These are phyloP conservation scores for Seriola rivoliana DNA, from an alignment of 2,113 vertebrate genomes.

Conservation along the genomic window DNA sequence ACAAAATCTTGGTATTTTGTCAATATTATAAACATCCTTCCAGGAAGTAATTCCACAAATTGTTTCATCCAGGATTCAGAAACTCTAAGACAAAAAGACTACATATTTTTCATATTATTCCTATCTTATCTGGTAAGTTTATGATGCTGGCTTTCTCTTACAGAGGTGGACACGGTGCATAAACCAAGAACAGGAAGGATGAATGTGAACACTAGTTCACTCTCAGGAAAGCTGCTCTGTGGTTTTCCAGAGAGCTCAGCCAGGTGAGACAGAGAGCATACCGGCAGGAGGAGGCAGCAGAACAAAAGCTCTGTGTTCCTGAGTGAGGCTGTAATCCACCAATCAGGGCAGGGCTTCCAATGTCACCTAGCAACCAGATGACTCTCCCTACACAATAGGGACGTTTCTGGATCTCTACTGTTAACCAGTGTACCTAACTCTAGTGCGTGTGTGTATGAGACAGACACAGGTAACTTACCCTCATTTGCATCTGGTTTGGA, in stretches of 20 bases:
- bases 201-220: background rate
- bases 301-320: conserved; percentile 71
- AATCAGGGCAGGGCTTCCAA: conserved; percentile 54
- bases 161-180: background rate
- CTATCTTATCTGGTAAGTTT: background rate
- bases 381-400: conserved; percentile 54
- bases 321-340: conserved; percentile 42
- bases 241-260: conserved; percentile 34
- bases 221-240: conserved; percentile 9
- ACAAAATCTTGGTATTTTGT: conserved; percentile 39
- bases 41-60: background rate
- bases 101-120: background rate
- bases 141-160: background rate
- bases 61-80: background rate
- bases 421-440: background rate
- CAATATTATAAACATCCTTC: conserved; percentile 15
- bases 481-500: conserved; percentile 96
- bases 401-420: conserved; percentile 13
- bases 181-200: background rate
- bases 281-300: conserved; percentile 36
- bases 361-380: conserved; percentile 72
- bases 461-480: conserved; percentile 82
- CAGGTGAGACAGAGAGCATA: conserved; percentile 52
- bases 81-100: background rate
- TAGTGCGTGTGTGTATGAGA: conserved; percentile 3